These are phyloP conservation scores for Lagria hirta DNA, from an alignment of 2,888 invertebrate genomes.

Conservation along the genomic window DNA sequence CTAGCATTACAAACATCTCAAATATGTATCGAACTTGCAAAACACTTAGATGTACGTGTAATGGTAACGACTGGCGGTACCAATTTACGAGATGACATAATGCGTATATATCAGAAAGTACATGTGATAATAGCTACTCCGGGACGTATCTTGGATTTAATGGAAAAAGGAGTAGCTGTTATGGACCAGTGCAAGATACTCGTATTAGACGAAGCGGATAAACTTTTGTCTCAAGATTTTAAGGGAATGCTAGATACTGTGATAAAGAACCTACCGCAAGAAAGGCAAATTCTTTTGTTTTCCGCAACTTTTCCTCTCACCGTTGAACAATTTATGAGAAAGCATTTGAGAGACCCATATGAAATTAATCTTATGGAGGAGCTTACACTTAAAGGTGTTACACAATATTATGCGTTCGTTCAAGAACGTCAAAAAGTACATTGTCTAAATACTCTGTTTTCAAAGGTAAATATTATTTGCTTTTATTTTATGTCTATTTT, in stretches of 20 bases:
- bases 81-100: constrained; percentile 95
- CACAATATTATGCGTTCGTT: constrained; percentile 99
- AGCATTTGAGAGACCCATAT: constrained; percentile 95
- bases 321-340: constrained; percentile 98
- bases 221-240: constrained; percentile 98
- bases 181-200: constrained; percentile 96
- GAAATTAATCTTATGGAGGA: constrained; percentile 99
- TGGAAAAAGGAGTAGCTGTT: constrained; percentile 82
- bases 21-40: constrained; percentile 98
- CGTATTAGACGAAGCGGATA: constrained; percentile 98
- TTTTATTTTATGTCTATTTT: constrained; percentile 18
- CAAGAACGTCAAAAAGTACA: constrained; percentile 99
- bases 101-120: constrained; percentile 98
- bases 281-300: constrained; percentile 96
- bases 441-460: constrained; percentile 98
- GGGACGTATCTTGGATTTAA: constrained; percentile 97
- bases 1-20: constrained; percentile 98
- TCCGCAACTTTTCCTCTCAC: constrained; percentile 99
- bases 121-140: constrained; percentile 99
- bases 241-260: constrained; percentile 95
- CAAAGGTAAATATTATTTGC: constrained; percentile 70
- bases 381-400: constrained; percentile 97
- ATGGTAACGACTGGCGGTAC: constrained; percentile 99
- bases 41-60: constrained; percentile 94
- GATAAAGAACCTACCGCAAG: constrained; percentile 88